Evolutionary conservation across 2,888 invertebrate species (phyloP).

Genomic region (Drosophila recens): DNA sequence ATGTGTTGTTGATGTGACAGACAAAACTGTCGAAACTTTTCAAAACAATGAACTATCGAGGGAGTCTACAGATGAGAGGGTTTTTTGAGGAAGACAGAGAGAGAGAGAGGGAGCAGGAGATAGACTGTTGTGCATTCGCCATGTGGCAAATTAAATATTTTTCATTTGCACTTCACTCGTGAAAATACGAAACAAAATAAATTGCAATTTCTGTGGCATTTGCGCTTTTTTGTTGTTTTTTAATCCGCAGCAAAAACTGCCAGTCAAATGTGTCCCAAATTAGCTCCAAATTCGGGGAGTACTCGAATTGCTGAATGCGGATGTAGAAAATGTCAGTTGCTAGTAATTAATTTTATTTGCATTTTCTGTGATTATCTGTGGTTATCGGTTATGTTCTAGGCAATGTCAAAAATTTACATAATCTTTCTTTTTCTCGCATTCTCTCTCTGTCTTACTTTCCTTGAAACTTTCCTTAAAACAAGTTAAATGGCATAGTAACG

Average conservation of each 20-base stretch:
- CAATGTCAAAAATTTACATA: no score
- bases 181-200: constrained; percentile 13
- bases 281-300: no score
- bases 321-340: no score
- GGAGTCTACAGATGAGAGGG: background rate
- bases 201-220: constrained; percentile 3
- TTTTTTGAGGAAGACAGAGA: background rate
- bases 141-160: constrained; percentile 54
- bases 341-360: no score
- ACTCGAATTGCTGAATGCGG: no score
- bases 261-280: no score
- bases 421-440: no score
- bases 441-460: no score
- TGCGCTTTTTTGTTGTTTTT: background rate
- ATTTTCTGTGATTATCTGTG: no score
- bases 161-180: constrained; percentile 5
- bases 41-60: constrained; percentile 59
- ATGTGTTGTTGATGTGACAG: constrained; percentile 54
- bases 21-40: constrained; percentile 74
- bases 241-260: background rate
- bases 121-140: constrained; percentile 7
- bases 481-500: no score
- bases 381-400: no score
- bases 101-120: background rate
- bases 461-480: no score